Percentiles rank a stretch among this genome's conserved stretches.
phyloP scores from a whole-genome alignment of 2,797 vertebrate genomes.

The Acridotheres tristis region DNA sequence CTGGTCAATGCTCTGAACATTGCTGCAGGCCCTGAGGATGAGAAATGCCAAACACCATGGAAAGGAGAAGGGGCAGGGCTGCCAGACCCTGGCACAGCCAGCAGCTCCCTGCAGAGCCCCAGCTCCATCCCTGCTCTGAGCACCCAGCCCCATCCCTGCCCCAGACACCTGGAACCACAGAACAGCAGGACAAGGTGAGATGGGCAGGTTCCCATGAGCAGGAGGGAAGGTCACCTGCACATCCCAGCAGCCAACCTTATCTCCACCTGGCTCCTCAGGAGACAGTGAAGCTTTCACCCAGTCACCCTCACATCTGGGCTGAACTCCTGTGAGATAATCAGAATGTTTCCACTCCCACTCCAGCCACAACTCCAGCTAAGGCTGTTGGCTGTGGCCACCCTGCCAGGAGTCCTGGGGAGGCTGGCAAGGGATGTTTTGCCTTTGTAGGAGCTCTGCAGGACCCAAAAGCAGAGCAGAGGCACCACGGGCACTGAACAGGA shows the following conservation, averaged over 20 bases:
- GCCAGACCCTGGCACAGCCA: not conserved
- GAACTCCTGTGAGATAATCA: not conserved
- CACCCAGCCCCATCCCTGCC: not conserved
- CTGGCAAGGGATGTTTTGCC: accelerated
- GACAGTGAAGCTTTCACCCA: not conserved
- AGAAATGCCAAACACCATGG: accelerated
- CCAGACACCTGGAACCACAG: not conserved
- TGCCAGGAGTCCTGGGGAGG: not conserved
- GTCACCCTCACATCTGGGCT: not conserved
- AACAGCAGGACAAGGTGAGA: not conserved
- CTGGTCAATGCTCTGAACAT: not conserved
- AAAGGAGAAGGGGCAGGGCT: not conserved
- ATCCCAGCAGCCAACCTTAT: not conserved
- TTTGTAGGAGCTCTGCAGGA: not conserved
- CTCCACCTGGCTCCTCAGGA: not conserved
- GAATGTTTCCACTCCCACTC: not conserved
- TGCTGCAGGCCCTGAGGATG: not conserved
- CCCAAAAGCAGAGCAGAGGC: not conserved
- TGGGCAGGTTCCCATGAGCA: not conserved
- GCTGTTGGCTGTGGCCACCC: not conserved
- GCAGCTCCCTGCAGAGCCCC: not conserved
- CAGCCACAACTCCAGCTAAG: not conserved
- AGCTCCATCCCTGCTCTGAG: too few species aligned
- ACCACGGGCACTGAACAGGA: accelerated
- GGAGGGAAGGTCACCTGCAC: not conserved